Percentiles rank a stretch among this genome's conserved stretches.
These are phyloP conservation scores for Diacarnus erythraeanus DNA, from an alignment of 37 sponge, comb jelly and placozoan genomes.

Conservation along the genomic window DNA sequence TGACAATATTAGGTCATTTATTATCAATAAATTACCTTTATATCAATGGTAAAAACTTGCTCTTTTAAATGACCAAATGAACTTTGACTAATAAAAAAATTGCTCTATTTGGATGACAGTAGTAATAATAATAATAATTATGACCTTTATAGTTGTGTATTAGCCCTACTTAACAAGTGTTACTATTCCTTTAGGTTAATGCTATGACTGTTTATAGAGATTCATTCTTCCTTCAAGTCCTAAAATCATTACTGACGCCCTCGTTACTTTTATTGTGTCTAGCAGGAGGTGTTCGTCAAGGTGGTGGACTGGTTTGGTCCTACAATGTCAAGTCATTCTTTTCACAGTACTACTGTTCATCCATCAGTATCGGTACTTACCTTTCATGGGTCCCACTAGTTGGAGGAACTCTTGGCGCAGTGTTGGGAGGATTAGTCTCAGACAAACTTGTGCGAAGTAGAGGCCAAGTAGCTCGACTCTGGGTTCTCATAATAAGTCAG, in stretches of 20 bases:
- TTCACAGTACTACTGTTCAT: conserved; percentile 33
- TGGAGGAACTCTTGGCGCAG: conserved; percentile 72
- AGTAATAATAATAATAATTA: too few species aligned
- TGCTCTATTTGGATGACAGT: too few species aligned
- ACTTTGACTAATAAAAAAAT: too few species aligned
- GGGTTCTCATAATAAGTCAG: conserved; percentile 80
- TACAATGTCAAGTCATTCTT: conserved; percentile 77
- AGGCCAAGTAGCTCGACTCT: conserved; percentile 40
- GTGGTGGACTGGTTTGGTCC: conserved; percentile 77
- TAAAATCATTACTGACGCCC: conserved; percentile 16
- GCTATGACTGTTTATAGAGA: neutral
- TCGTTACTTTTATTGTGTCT: conserved; percentile 65
- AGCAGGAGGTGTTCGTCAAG: conserved; percentile 73
- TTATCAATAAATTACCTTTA: too few species aligned
- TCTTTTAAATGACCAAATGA: too few species aligned
- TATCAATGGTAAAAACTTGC: too few species aligned
- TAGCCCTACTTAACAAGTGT: too few species aligned
- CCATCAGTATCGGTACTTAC: conserved; percentile 38
- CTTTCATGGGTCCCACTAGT: conserved; percentile 84
- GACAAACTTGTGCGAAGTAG: conserved; percentile 43
- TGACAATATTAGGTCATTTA: too few species aligned
- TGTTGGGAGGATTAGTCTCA: conserved; percentile 73
- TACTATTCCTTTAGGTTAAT: too few species aligned
- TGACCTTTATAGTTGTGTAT: too few species aligned
- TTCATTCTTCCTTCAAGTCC: neutral